A percentile compares a stretch with the other conserved stretches of the same genome.
phyloP scores from a whole-genome alignment of 2,113 vertebrate genomes.

The Tenebrosternarchus preto region DNA sequence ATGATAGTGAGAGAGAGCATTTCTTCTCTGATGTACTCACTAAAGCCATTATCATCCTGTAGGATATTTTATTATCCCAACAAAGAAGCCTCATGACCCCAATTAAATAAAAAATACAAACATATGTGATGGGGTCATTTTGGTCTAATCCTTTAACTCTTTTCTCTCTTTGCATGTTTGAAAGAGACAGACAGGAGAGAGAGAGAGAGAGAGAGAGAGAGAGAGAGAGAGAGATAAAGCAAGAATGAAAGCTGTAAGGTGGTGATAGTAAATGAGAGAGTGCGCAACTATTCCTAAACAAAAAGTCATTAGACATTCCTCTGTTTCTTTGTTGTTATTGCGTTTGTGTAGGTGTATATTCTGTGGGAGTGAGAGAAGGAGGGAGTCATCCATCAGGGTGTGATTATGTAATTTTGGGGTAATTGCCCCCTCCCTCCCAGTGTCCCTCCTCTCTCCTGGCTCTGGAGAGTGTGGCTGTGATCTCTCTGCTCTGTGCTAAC shows the following conservation, averaged over 20 bases:
- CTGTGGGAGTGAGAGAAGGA: slow-evolving; percentile 43
- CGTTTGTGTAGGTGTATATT: slow-evolving; percentile 49
- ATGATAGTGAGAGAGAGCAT: slow-evolving; percentile 15
- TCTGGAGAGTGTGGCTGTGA: slow-evolving; percentile 50
- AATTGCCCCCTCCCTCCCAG: slow-evolving; percentile 47
- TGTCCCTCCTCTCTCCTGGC: slow-evolving; percentile 43
- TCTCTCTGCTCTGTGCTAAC: slow-evolving; percentile 55
- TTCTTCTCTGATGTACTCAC: neutral
- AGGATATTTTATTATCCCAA: too few species aligned
- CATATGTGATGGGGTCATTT: too few species aligned
- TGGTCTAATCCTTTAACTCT: too few species aligned
- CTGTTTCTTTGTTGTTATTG: slow-evolving; percentile 50
- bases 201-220: too few species aligned
- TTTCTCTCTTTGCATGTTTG: neutral
- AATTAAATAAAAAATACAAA: too few species aligned
- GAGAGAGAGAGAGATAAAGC: too few species aligned
- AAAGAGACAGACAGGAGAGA: neutral
- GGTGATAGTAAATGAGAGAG: slow-evolving; percentile 26
- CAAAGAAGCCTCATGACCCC: too few species aligned
- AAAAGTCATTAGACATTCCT: slow-evolving; percentile 56
- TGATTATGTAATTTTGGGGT: slow-evolving; percentile 60
- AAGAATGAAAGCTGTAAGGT: slow-evolving; percentile 15
- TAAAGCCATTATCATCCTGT: neutral
- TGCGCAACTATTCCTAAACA: slow-evolving; percentile 34
- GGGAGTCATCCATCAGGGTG: slow-evolving; percentile 56